These are phyloP conservation scores for Chymomyza costata DNA, from an alignment of 1,140 invertebrate genomes.

Conservation along the genomic window DNA sequence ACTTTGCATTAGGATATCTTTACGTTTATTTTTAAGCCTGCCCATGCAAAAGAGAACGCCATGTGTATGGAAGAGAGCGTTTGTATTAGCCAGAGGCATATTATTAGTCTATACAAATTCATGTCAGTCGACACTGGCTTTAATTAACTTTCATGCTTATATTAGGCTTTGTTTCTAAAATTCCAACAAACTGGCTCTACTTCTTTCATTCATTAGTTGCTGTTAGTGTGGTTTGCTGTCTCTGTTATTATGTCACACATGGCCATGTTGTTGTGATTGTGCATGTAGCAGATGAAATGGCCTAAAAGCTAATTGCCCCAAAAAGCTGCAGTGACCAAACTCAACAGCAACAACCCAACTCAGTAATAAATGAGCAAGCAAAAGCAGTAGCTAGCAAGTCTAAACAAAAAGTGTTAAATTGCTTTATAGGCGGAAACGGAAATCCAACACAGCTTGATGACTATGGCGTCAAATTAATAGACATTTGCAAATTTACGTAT, in stretches of 20 bases:
- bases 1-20: too few species aligned
- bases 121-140: conserved; percentile 66
- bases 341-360: too few species aligned
- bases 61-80: conserved; percentile 6
- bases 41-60: too few species aligned
- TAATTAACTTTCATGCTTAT: conserved; percentile 74
- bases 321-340: conserved; percentile 18
- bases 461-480: too few species aligned
- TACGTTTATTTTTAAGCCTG: too few species aligned
- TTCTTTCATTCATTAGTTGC: not conserved
- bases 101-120: conserved; percentile 71
- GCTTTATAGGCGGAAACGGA: conserved; percentile 52
- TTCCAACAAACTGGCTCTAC: conserved; percentile 42
- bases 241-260: conserved; percentile 27
- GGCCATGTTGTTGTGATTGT: conserved; percentile 19
- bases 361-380: too few species aligned
- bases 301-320: conserved; percentile 56
- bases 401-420: not conserved
- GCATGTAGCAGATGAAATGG: conserved; percentile 22
- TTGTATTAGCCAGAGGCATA: conserved; percentile 44
- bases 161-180: conserved; percentile 46
- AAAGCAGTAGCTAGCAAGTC: conserved; percentile 22
- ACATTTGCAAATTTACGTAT: too few species aligned
- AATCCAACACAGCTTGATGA: too few species aligned
- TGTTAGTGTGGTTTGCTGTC: conserved; percentile 23